A percentile compares a stretch with the other conserved stretches of the same genome.
Evolutionary conservation across 2,888 invertebrate genomes (phyloP).

Genomic region (Oscheius sp.): DNA sequence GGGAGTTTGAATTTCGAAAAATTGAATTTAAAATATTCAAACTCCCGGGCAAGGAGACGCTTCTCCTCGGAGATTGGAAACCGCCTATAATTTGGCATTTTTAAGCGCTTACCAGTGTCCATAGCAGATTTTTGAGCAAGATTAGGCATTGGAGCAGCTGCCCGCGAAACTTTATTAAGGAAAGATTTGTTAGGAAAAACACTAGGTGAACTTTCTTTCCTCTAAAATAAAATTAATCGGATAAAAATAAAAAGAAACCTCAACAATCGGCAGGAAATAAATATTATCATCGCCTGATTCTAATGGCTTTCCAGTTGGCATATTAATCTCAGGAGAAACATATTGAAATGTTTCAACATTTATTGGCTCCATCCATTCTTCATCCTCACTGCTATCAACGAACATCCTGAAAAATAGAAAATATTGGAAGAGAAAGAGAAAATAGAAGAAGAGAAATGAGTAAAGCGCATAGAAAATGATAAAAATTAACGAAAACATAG

Average conservation of each 20-base stretch:
- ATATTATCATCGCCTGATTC: background rate
- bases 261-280: background rate
- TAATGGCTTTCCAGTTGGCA: too few relatives aligned
- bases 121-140: background rate
- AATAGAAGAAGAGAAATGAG: too few relatives aligned
- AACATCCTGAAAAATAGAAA: conserved; percentile 23
- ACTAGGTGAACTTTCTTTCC: background rate
- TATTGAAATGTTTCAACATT: background rate
- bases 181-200: background rate
- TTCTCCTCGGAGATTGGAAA: too few relatives aligned
- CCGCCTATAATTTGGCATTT: too few relatives aligned
- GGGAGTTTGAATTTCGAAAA: too few relatives aligned
- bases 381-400: conserved; percentile 20
- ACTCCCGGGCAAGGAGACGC: too few relatives aligned
- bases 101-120: background rate
- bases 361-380: background rate
- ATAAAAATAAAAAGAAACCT: background rate
- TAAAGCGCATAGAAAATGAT: too few relatives aligned
- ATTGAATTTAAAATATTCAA: too few relatives aligned
- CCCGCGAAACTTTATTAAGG: background rate
- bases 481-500: too few relatives aligned
- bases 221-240: background rate
- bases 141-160: background rate
- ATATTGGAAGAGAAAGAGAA: too few relatives aligned
- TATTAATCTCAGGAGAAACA: background rate